Evolutionary conservation across 2,797 vertebrate species (phyloP), one percentile per base, ranked within the genome.

Genomic region (Sebastes minor): DNA sequence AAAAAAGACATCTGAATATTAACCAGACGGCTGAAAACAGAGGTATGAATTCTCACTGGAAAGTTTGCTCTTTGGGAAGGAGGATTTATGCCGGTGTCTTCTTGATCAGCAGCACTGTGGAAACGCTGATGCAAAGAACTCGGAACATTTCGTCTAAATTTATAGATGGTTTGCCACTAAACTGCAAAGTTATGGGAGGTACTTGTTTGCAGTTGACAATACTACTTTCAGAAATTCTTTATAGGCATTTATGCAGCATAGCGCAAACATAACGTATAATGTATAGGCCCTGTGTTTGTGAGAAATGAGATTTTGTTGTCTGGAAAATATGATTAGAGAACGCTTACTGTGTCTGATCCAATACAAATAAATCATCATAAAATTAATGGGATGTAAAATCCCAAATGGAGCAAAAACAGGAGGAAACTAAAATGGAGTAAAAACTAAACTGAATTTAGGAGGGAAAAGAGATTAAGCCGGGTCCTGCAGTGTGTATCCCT

Each of bases 81-180:
- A 80, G 80, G 87, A 92, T 94, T 89, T 91, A 91, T 86, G 73
- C 32, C 52, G 3, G 23, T 71, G 76, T 86, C 78, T 87, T 75
- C 65, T 83, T 82, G 62, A 90, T 90, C 69, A 84, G 79, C 55
- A 32, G 79, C 55, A 32, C 74, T 57, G 65, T 87, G 83, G 71
- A 94, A 93, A 83, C 38, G 81, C 88, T 92, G 84, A 91, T 62
- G 83, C 86, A 83, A 87, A 77, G 57, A 83, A 75, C 62, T 78
- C 69, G 59, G 59, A 85, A 85, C 76, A 84, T 92, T 81, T 88
- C 25, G 35, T 56, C 35, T 59, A 74, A 85, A 92, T 89, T 88
- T 85, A 91, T 81, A 49, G 70, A 71, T 3, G 56, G 46, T 67
- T 89, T 80, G 78, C 59, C 23, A 42, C 67, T 78, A 72, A 88